phyloP scores from a whole-genome alignment of 1,140 invertebrate species.

The Planococcus citri region DNA sequence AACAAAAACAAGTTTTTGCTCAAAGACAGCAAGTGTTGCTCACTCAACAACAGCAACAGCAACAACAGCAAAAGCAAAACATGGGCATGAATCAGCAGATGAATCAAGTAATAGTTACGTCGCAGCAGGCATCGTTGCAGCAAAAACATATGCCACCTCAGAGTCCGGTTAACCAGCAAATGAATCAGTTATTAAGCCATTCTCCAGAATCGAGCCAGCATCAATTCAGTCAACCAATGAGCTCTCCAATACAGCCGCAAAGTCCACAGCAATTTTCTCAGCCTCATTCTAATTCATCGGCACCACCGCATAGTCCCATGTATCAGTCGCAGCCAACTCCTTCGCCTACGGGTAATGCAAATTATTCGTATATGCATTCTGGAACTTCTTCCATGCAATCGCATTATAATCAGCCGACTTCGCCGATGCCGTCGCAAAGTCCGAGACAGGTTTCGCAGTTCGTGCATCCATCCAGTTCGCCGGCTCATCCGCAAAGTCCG shows the following conservation, averaged over 20 bases:
- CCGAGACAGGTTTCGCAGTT: constrained; percentile 29
- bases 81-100: not conserved
- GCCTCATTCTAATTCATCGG: constrained; percentile 36
- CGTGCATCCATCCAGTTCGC: constrained; percentile 34
- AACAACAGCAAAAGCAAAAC: not conserved
- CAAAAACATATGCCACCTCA: constrained; percentile 11
- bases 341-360: not conserved
- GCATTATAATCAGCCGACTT: constrained; percentile 24
- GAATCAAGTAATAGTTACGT: not conserved
- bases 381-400: constrained; percentile 22
- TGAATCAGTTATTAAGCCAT: not conserved
- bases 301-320: constrained; percentile 32
- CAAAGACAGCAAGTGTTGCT: constrained; percentile 25
- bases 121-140: not conserved
- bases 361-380: constrained; percentile 21
- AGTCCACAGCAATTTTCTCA: constrained; percentile 37
- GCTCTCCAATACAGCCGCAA: constrained; percentile 42
- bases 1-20: constrained; percentile 24
- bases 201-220: not conserved
- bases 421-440: constrained; percentile 30
- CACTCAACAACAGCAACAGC: constrained; percentile 23
- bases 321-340: constrained; percentile 12
- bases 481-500: constrained; percentile 16
- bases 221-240: not conserved
- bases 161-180: not conserved